These are phyloP conservation scores for Nomada goodeniana DNA, from an alignment of 2,888 invertebrate genomes.

Conservation along the genomic window DNA sequence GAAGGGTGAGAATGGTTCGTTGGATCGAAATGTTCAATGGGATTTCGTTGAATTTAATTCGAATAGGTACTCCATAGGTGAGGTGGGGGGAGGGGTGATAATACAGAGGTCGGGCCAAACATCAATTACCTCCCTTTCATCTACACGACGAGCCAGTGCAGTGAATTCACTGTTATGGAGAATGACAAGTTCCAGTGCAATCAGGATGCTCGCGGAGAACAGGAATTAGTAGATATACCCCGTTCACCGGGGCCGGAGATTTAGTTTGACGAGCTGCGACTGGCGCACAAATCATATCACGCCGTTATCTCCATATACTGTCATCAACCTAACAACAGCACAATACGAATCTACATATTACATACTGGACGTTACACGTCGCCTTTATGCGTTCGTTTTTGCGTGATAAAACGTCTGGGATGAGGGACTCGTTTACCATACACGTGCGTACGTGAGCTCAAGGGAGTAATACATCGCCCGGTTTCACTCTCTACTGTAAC, in stretches of 20 bases:
- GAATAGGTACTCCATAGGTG: too few relatives aligned
- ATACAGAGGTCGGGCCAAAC: constrained; percentile 18
- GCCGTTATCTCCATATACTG: constrained; percentile 29
- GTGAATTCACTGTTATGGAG: constrained; percentile 31
- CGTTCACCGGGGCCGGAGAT: constrained; percentile 42
- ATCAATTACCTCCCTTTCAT: constrained; percentile 65
- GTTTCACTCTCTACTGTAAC: too few relatives aligned
- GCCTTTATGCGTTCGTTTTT: constrained; percentile 21
- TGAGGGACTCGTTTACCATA: background rate
- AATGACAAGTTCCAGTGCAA: constrained; percentile 51
- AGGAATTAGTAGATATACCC: constrained; percentile 55
- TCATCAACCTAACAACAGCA: constrained; percentile 23
- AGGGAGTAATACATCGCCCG: too few relatives aligned
- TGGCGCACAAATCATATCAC: constrained; percentile 37
- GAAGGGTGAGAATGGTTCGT: background rate
- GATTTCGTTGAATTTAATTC: too few relatives aligned
- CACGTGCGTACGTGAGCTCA: background rate
- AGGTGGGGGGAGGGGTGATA: too few relatives aligned
- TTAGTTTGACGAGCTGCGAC: constrained; percentile 43
- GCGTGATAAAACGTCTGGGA: background rate
- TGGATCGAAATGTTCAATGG: background rate
- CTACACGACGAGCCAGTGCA: constrained; percentile 23
- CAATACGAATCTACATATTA: background rate
- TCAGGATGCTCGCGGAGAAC: constrained; percentile 47
- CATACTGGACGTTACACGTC: background rate